These are phyloP conservation scores for Eumacrocentrus americanus DNA, from an alignment of 2,888 invertebrate species.

Conservation along the genomic window DNA sequence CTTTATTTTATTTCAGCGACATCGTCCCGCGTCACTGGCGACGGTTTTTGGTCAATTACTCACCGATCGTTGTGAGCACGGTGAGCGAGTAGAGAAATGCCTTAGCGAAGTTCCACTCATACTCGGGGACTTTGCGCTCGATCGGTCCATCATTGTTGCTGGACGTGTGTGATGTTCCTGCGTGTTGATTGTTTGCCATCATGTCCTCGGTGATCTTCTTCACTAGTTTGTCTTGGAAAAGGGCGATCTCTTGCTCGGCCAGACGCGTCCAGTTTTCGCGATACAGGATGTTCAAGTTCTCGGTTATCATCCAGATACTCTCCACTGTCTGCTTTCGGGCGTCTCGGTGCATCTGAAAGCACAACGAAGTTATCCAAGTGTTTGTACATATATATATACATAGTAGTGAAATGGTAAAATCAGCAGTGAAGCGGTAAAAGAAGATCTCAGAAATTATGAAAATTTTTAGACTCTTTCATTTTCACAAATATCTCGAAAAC, in stretches of 20 bases:
- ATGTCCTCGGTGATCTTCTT: constrained; percentile 81
- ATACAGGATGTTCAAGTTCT: constrained; percentile 85
- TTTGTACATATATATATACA: background rate
- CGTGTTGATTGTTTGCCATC: constrained; percentile 64
- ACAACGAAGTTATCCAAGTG: background rate
- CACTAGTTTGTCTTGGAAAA: constrained; percentile 84
- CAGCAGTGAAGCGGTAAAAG: constrained; percentile 1
- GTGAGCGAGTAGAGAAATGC: constrained; percentile 95
- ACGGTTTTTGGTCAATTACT: constrained; percentile 57
- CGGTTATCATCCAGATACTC: constrained; percentile 91
- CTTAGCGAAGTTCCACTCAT: constrained; percentile 87
- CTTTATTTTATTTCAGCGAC: background rate
- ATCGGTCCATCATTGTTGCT: constrained; percentile 42
- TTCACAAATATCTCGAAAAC: too few species aligned
- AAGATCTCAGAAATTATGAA: too few species aligned
- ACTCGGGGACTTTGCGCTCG: constrained; percentile 61
- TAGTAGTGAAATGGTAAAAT: constrained; percentile 1
- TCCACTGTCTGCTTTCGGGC: constrained; percentile 77
- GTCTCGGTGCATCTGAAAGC: constrained; percentile 63
- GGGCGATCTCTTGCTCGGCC: constrained; percentile 77
- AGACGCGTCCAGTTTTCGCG: constrained; percentile 88
- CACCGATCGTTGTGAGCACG: constrained; percentile 90
- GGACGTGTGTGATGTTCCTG: constrained; percentile 59
- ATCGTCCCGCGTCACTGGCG: background rate
- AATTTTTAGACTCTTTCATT: background rate